Conservation (phyloP, 1,140 invertebrate species). For the Lucilia sericata region DNA sequence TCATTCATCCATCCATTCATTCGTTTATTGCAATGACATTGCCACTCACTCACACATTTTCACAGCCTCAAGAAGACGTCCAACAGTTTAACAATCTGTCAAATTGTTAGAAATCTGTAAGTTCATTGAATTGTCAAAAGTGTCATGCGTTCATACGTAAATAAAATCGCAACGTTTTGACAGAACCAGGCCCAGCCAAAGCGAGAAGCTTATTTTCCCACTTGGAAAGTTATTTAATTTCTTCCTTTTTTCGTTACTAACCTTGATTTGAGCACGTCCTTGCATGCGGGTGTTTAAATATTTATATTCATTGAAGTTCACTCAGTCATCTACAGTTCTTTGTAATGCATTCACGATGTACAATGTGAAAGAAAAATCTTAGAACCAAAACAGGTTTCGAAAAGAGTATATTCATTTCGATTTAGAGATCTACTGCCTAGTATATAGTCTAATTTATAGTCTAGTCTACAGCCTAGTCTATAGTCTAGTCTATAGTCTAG, state of each 20-base stretch:
- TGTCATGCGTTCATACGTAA: constrained; percentile 32
- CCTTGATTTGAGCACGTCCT: constrained; percentile 34
- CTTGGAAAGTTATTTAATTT: background rate
- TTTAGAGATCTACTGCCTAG: too few relatives aligned
- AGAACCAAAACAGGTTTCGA: background rate
- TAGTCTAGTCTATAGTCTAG: too few relatives aligned
- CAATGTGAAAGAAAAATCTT: background rate
- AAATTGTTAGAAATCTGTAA: constrained; percentile 12
- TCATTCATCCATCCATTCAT: background rate
- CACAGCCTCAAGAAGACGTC: constrained; percentile 6
- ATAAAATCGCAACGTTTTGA: background rate
- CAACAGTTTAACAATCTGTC: constrained; percentile 42
- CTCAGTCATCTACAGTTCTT: background rate
- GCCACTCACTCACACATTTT: background rate
- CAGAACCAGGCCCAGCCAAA: background rate
- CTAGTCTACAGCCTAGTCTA: too few relatives aligned
- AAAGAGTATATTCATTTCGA: background rate
- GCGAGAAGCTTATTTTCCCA: background rate
- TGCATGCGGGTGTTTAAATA: constrained; percentile 34
- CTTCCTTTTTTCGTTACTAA: background rate
- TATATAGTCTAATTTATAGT: too few relatives aligned
- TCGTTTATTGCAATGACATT: background rate
- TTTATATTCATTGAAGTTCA: background rate
- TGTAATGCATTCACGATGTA: background rate
- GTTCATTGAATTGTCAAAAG: constrained; percentile 39